A percentile compares a stretch with the other conserved stretches of the same genome.
Conservation (phyloP, 2,888 invertebrate genomes). For the Coleophora flavipennella region DNA sequence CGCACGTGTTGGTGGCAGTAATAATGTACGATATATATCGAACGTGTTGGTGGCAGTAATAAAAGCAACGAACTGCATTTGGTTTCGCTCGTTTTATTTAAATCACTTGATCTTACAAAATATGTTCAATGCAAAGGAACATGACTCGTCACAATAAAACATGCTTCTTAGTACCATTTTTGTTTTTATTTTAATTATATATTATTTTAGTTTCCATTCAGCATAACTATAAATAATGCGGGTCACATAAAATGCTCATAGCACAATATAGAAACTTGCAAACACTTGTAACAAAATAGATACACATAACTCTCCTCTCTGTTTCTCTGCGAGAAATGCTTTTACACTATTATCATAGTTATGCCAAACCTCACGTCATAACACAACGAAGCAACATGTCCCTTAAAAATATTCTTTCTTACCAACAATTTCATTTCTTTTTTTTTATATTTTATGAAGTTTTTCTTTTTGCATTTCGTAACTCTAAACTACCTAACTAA, state of each 20-base stretch:
- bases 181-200: conserved; percentile 67
- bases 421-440: conserved; percentile 75
- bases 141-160: conserved; percentile 72
- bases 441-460: conserved; percentile 72
- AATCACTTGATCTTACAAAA: conserved; percentile 74
- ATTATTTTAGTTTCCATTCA: conserved; percentile 70
- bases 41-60: no score
- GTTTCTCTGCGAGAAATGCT: conserved; percentile 67
- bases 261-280: conserved; percentile 73
- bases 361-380: conserved; percentile 69
- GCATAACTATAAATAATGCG: conserved; percentile 73
- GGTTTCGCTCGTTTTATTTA: conserved; percentile 74
- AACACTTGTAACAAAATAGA: conserved; percentile 74
- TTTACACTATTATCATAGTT: conserved; percentile 67
- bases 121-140: conserved; percentile 75
- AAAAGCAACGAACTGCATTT: conserved; percentile 38
- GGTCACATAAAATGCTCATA: conserved; percentile 72
- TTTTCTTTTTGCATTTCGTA: conserved; percentile 75
- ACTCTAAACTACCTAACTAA: conserved; percentile 72
- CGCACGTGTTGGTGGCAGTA: no score
- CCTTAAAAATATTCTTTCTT: conserved; percentile 77
- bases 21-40: no score
- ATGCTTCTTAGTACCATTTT: conserved; percentile 73
- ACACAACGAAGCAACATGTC: conserved; percentile 73
- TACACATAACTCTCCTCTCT: conserved; percentile 64